These are phyloP conservation scores for Propithecus deckenii DNA, from an alignment of 2,797 vertebrate species.

Conservation along the genomic window DNA sequence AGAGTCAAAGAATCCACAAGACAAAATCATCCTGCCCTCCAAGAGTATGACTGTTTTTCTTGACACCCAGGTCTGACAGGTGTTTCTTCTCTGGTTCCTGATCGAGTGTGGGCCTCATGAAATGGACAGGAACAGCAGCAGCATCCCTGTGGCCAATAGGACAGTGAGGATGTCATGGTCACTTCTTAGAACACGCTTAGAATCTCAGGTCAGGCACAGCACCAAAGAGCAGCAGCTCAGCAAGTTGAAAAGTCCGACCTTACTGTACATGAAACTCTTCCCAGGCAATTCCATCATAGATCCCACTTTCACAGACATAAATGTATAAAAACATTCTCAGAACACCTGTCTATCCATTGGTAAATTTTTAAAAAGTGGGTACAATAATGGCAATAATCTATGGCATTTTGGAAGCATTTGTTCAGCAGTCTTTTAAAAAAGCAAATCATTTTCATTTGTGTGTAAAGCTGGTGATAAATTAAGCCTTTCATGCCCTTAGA, in stretches of 20 bases:
- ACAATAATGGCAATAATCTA: background rate
- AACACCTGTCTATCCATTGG: background rate
- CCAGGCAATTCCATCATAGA: background rate
- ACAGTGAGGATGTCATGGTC: rapidly evolving
- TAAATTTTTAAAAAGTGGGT: background rate
- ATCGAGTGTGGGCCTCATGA: background rate
- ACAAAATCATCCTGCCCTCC: background rate
- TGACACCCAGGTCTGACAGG: background rate
- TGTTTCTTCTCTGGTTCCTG: background rate
- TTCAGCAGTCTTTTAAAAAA: background rate
- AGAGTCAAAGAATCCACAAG: background rate
- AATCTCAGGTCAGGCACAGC: background rate
- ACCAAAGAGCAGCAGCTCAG: background rate
- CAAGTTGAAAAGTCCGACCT: background rate
- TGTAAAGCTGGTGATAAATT: conserved; percentile 64
- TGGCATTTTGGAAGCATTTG: conserved; percentile 40
- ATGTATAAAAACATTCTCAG: conserved; percentile 5
- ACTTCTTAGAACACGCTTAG: background rate
- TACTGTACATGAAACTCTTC: background rate
- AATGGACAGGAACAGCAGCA: background rate
- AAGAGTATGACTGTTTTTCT: background rate
- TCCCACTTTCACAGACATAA: background rate
- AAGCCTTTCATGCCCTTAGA: conserved; percentile 30
- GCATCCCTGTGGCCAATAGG: rapidly evolving
- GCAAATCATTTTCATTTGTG: conserved; percentile 55